These are phyloP conservation scores for Rhadina sibilatrix DNA, from an alignment of 2,113 vertebrate genomes.

Conservation along the genomic window DNA sequence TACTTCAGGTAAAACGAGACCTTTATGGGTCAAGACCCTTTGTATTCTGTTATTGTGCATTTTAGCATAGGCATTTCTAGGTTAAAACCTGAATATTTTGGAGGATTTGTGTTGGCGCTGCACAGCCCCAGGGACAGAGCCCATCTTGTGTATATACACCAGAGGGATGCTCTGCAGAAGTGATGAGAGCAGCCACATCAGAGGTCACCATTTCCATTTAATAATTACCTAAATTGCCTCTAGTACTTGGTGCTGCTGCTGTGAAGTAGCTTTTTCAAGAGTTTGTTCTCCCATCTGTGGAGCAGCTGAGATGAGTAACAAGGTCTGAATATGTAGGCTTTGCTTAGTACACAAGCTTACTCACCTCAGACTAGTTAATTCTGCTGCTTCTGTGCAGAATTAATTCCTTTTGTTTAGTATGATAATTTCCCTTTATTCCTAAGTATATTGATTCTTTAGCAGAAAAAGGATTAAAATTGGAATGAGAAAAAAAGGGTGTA, in stretches of 20 bases:
- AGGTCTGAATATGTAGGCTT: neutral
- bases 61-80: neutral
- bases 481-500: neutral
- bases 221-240: neutral
- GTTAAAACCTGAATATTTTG: neutral
- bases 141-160: neutral
- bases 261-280: neutral
- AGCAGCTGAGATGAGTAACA: conserved; percentile 4
- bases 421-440: neutral
- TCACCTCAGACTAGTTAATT: neutral
- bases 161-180: neutral
- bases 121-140: neutral
- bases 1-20: neutral
- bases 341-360: neutral
- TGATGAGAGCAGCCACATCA: neutral
- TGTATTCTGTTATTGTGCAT: neutral
- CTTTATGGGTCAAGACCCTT: neutral
- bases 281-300: neutral
- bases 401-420: neutral
- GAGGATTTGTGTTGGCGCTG: neutral
- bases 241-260: neutral
- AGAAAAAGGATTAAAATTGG: neutral
- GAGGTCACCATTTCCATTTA: neutral
- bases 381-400: neutral
- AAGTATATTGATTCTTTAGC: neutral